Evolutionary conservation across 2,113 vertebrate genomes (phyloP).

Genomic region (Python bivittatus): DNA sequence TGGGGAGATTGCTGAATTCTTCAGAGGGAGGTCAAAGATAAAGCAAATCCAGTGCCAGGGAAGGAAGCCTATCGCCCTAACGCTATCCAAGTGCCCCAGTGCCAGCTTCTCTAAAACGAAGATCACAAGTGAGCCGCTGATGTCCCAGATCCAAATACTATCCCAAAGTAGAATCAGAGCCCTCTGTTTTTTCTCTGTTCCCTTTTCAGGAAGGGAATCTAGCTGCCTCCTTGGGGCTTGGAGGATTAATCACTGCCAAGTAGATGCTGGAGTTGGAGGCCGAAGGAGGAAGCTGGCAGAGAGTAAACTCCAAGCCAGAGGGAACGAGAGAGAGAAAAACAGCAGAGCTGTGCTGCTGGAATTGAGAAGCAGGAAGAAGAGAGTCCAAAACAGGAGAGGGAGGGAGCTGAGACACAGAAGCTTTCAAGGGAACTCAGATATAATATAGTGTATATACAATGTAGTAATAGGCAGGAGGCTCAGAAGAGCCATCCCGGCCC

Average conservation of each 20-base stretch:
- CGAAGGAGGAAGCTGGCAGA: too few relatives aligned
- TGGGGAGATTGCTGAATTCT: background rate
- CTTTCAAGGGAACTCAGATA: background rate
- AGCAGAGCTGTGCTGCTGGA: background rate
- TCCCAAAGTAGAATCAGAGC: too few relatives aligned
- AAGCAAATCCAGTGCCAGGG: background rate
- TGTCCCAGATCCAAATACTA: background rate
- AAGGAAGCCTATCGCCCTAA: background rate
- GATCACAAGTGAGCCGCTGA: background rate
- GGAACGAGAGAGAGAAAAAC: background rate
- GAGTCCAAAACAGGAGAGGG: background rate
- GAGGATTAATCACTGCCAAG: background rate
- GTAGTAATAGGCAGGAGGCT: background rate
- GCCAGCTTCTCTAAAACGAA: background rate
- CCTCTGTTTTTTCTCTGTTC: background rate
- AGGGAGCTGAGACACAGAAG: slow-evolving; percentile 39
- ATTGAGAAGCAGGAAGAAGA: accelerated
- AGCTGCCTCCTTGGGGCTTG: too few relatives aligned
- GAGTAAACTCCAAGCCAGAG: background rate
- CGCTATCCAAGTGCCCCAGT: background rate
- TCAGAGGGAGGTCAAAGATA: background rate
- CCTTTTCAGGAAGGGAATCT: background rate
- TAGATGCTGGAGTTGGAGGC: background rate
- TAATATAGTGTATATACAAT: slow-evolving; percentile 2
- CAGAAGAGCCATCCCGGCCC: background rate